These are phyloP conservation scores for Lytechinus variegatus DNA, from an alignment of 35 echinoderm and acorn worm genomes.

Conservation along the genomic window DNA sequence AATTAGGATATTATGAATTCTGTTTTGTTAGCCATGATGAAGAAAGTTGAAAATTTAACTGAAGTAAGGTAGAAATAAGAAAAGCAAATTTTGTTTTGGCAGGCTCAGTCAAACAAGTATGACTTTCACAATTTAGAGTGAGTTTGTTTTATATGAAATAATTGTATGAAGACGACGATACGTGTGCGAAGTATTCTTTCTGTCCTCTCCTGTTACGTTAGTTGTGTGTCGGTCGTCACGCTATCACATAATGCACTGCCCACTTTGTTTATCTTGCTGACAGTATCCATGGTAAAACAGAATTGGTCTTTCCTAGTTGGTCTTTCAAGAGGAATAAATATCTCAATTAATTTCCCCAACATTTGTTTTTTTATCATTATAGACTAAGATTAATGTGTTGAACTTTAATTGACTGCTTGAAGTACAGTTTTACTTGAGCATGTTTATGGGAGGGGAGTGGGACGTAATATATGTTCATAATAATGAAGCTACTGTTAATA, in stretches of 20 bases:
- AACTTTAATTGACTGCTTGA: too few species aligned
- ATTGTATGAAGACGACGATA: background rate
- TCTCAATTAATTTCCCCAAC: background rate
- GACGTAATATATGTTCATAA: background rate
- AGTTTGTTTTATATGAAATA: background rate
- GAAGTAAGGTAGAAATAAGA: background rate
- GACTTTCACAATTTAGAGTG: conserved; percentile 11
- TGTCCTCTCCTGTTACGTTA: background rate
- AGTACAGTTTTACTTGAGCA: too few species aligned
- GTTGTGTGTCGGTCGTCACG: background rate
- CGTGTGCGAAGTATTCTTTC: background rate
- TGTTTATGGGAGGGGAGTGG: background rate
- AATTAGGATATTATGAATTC: background rate
- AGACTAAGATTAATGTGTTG: too few species aligned
- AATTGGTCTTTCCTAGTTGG: background rate
- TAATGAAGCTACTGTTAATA: background rate
- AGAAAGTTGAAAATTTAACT: background rate
- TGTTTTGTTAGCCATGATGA: background rate
- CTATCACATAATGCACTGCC: conserved; percentile 9
- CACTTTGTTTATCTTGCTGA: background rate
- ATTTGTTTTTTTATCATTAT: too few species aligned
- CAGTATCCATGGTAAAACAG: background rate
- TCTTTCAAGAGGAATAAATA: background rate
- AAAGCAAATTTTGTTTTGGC: background rate
- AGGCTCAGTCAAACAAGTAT: background rate